phyloP scores from a whole-genome alignment of 2,797 vertebrate genomes.

The Halcyon leucocephala region DNA sequence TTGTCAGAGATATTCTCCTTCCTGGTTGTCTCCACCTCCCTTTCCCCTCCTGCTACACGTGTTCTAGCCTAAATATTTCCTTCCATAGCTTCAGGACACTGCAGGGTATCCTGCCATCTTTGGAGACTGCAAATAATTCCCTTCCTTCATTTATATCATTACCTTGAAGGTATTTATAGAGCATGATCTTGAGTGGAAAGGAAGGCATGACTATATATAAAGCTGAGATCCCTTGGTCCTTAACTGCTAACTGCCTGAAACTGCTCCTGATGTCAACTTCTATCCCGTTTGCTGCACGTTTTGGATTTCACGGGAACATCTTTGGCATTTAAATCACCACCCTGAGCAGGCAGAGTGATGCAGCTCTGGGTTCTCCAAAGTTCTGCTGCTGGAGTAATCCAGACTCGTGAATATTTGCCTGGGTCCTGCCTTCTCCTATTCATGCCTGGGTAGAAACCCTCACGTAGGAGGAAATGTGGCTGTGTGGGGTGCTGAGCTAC shows the following conservation, averaged over 20 bases:
- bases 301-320: not conserved
- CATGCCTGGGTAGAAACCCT: not conserved
- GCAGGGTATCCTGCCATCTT: constrained; percentile 69
- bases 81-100: constrained; percentile 73
- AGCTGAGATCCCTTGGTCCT: constrained; percentile 40
- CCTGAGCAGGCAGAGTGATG: not conserved
- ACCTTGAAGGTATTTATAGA: constrained; percentile 76
- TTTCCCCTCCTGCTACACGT: not conserved
- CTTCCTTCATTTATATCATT: constrained; percentile 74
- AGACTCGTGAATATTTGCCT: not conserved
- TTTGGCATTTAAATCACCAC: not conserved
- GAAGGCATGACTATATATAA: constrained; percentile 58
- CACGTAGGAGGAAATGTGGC: rapidly evolving
- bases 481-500: not conserved
- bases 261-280: not conserved
- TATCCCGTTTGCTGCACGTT: not conserved
- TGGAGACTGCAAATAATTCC: constrained; percentile 74
- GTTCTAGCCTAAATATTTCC: constrained; percentile 67
- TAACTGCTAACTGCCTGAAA: constrained; percentile 9
- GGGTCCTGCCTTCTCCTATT: not conserved
- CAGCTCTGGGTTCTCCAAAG: not conserved
- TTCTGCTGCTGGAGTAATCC: not conserved
- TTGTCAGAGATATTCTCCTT: not conserved
- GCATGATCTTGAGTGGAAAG: constrained; percentile 26
- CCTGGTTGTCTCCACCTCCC: not conserved